Percentiles rank a stretch among this genome's conserved stretches.
These are phyloP conservation scores for Eupeodes latifasciatus DNA, from an alignment of 2,888 invertebrate species.

Conservation along the genomic window DNA sequence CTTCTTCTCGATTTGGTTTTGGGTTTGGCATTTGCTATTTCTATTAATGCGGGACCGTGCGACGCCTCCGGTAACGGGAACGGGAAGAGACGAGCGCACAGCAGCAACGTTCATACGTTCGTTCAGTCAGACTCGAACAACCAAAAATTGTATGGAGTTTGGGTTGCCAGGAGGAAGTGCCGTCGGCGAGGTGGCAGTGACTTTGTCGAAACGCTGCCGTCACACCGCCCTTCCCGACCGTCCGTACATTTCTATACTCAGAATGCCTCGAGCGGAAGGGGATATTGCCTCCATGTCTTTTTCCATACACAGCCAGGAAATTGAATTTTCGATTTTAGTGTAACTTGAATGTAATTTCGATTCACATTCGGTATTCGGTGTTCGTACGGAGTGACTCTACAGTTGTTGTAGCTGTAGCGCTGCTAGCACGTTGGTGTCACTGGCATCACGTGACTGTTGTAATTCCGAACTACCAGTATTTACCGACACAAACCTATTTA, in stretches of 20 bases:
- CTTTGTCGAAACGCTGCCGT: constrained; percentile 9
- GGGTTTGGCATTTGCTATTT: constrained; percentile 66
- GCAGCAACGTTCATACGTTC: neutral
- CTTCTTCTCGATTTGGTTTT: constrained; percentile 60
- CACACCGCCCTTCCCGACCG: too few species aligned
- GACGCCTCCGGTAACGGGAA: too few species aligned
- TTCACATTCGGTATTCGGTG: constrained; percentile 73
- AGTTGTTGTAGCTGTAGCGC: constrained; percentile 60
- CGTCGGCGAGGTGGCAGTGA: constrained; percentile 14
- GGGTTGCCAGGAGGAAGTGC: constrained; percentile 30
- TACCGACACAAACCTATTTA: constrained; percentile 50
- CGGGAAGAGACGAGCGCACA: neutral
- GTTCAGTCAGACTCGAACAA: constrained; percentile 34
- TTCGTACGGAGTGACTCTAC: constrained; percentile 60
- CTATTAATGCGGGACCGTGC: neutral
- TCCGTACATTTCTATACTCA: neutral
- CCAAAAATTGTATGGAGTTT: constrained; percentile 28
- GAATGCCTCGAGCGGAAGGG: constrained; percentile 9
- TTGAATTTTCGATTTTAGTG: constrained; percentile 75
- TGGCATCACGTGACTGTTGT: constrained; percentile 74
- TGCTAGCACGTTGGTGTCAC: constrained; percentile 73
- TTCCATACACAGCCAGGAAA: constrained; percentile 68
- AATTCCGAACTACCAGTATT: constrained; percentile 67
- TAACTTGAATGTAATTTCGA: constrained; percentile 75
- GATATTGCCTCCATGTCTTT: constrained; percentile 35